Evolutionary conservation across 2,797 vertebrate species (phyloP).

Genomic region (Dermochelys coriacea): DNA sequence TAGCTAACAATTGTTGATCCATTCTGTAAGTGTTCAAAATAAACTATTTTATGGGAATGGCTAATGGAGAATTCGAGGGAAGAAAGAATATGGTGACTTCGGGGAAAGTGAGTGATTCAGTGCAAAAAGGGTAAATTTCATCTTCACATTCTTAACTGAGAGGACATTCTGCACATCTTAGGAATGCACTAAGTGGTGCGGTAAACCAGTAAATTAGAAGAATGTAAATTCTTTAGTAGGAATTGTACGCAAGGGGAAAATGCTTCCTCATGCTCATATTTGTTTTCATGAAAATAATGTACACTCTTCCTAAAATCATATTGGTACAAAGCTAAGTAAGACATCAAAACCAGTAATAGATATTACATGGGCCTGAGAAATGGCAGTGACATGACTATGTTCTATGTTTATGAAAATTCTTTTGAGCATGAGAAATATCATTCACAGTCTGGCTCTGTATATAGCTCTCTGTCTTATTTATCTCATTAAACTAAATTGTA

Average conservation of each 20-base stretch:
- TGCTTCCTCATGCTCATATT: conserved; percentile 86
- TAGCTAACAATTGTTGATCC: neutral
- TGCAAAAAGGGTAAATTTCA: conserved; percentile 85
- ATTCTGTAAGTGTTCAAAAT: conserved; percentile 52
- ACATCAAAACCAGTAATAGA: conserved; percentile 81
- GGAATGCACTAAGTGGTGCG: conserved; percentile 86
- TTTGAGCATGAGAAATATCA: conserved; percentile 5
- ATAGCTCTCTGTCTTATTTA: conserved; percentile 66
- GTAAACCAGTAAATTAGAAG: conserved; percentile 90
- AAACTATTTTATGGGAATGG: conserved; percentile 51
- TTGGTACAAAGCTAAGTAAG: conserved; percentile 80
- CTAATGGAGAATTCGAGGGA: conserved; percentile 70
- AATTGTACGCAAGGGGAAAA: conserved; percentile 86
- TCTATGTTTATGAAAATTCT: conserved; percentile 54
- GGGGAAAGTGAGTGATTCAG: conserved; percentile 79
- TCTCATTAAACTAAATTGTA: conserved; percentile 78
- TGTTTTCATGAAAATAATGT: conserved; percentile 89
- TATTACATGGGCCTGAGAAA: conserved; percentile 76
- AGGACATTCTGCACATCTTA: conserved; percentile 86
- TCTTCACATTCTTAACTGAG: conserved; percentile 83
- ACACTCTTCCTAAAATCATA: conserved; percentile 84
- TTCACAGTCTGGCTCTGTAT: conserved; percentile 31
- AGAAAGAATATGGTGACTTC: conserved; percentile 77
- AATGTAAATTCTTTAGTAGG: conserved; percentile 88
- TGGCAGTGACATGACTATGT: conserved; percentile 60